Evolutionary conservation across 92 coral and sea anemone species (phyloP).

Genomic region (Ricordea florida): DNA sequence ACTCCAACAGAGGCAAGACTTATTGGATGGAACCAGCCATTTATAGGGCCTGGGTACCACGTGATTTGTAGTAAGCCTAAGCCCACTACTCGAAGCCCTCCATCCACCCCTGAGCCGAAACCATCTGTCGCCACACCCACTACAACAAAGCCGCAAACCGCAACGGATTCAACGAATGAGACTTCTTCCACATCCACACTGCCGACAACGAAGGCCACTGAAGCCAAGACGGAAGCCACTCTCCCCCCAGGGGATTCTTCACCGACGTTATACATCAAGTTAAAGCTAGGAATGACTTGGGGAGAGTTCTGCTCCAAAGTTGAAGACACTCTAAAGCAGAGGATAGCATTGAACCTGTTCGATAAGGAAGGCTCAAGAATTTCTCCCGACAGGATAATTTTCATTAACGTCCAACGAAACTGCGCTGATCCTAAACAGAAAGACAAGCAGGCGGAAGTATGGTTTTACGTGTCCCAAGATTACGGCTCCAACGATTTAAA

Average conservation of each 20-base stretch:
- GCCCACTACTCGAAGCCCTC: not conserved
- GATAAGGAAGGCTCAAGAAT: slow-evolving; percentile 66
- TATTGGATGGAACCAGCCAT: not conserved
- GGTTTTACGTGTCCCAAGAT: slow-evolving; percentile 70
- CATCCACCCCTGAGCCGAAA: not conserved
- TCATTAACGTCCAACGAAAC: slow-evolving; percentile 64
- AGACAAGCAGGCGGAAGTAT: slow-evolving; percentile 69
- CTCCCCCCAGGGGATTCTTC: slow-evolving; percentile 22
- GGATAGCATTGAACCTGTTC: slow-evolving; percentile 68
- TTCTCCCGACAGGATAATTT: slow-evolving; percentile 63
- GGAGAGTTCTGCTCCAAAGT: slow-evolving; percentile 75
- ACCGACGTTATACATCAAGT: slow-evolving; percentile 61
- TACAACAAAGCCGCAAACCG: not conserved
- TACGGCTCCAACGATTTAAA: slow-evolving; percentile 46
- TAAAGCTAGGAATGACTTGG: slow-evolving; percentile 85
- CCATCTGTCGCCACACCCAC: not conserved
- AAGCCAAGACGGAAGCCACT: too few species aligned
- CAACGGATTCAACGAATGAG: not conserved
- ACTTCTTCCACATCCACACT: not conserved
- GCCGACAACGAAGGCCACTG: not conserved
- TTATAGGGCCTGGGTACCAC: not conserved
- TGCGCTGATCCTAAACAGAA: slow-evolving; percentile 70
- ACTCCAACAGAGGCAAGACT: not conserved
- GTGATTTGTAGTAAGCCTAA: slow-evolving; percentile 1
- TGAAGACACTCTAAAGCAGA: slow-evolving; percentile 63